phyloP scores from a whole-genome alignment of 2,888 invertebrate species.

The Hermaeophaga mercurialis region DNA sequence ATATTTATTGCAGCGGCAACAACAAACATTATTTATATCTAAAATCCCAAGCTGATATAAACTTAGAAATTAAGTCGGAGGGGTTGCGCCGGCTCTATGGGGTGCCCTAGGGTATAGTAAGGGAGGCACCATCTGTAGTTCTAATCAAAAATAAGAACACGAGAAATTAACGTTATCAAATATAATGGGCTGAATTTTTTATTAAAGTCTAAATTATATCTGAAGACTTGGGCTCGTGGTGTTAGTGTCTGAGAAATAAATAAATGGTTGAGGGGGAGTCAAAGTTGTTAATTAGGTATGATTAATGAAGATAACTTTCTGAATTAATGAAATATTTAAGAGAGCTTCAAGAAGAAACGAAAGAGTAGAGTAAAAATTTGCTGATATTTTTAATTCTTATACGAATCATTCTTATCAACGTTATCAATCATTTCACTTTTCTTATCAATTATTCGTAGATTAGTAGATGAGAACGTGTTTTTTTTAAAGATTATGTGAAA shows the following conservation, averaged over 20 bases:
- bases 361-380: too few relatives aligned
- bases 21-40: constrained; percentile 31
- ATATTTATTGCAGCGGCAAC: constrained; percentile 28
- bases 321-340: too few relatives aligned
- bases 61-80: constrained; percentile 19
- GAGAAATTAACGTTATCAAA: constrained; percentile 24
- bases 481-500: too few relatives aligned
- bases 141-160: constrained; percentile 28
- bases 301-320: constrained; percentile 5
- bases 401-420: too few relatives aligned
- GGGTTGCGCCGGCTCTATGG: constrained; percentile 18
- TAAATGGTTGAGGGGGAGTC: constrained; percentile 9
- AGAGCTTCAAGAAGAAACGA: too few relatives aligned
- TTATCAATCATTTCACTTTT: too few relatives aligned
- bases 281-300: not conserved
- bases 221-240: not conserved
- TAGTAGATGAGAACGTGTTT: too few relatives aligned
- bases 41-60: constrained; percentile 15
- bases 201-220: constrained; percentile 13
- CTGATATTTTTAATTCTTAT: too few relatives aligned
- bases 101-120: constrained; percentile 25
- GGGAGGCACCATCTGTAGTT: constrained; percentile 26
- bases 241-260: constrained; percentile 12
- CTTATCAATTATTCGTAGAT: too few relatives aligned
- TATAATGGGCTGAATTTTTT: constrained; percentile 22